These are phyloP conservation scores for Onychomys arenicola DNA, from an alignment of 2,797 vertebrate species.

Conservation along the genomic window DNA sequence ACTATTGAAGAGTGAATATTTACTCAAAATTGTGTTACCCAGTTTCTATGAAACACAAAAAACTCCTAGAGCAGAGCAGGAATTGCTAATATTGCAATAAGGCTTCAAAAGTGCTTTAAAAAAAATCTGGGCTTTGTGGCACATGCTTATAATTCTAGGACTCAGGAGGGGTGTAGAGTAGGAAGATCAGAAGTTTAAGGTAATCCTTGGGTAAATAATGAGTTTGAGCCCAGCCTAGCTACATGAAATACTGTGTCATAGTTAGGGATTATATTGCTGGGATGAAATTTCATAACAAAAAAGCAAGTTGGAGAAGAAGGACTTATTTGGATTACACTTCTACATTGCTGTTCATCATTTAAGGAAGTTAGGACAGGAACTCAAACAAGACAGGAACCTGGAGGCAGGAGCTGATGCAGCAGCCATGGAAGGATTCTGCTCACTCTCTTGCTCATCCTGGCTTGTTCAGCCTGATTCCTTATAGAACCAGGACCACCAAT, in stretches of 20 bases:
- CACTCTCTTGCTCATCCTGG: background rate
- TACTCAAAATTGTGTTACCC: slow-evolving; percentile 1
- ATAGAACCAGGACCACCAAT: background rate
- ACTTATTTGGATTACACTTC: background rate
- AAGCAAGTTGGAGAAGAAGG: background rate
- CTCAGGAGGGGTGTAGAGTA: background rate
- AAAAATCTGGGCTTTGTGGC: background rate
- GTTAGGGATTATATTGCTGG: background rate
- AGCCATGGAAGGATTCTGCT: background rate
- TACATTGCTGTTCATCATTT: background rate
- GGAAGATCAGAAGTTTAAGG: background rate
- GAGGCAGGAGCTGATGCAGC: background rate
- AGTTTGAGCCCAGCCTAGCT: background rate
- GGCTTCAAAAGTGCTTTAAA: background rate
- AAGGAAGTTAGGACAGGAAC: background rate
- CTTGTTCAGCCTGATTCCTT: background rate
- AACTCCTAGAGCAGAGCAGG: background rate
- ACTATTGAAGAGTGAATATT: slow-evolving; percentile 14
- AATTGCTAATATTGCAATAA: slow-evolving; percentile 1
- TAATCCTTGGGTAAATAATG: background rate
- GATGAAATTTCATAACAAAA: background rate
- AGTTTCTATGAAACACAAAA: slow-evolving; percentile 22
- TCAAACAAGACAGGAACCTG: background rate
- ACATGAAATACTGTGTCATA: background rate
- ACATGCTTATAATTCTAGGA: background rate